These are phyloP conservation scores for Megaceryle torquata DNA, from an alignment of 2,113 vertebrate species.

Conservation along the genomic window DNA sequence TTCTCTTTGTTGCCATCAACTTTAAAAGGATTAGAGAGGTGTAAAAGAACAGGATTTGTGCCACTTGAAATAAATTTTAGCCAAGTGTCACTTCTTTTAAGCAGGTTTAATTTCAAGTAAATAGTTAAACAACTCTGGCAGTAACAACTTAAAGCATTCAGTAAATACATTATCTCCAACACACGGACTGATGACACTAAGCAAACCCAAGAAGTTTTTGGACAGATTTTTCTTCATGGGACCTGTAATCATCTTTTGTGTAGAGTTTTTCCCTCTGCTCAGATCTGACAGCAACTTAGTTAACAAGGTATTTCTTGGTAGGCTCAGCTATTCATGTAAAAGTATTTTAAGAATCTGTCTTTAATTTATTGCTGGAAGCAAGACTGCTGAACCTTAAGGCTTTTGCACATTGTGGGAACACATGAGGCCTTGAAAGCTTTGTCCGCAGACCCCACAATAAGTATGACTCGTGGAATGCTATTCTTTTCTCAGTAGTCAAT, in stretches of 20 bases:
- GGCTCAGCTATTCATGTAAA: not conserved
- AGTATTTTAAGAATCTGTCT: not conserved
- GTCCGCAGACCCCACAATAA: conserved; percentile 1
- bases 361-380: not conserved
- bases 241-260: not conserved
- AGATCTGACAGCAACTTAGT: not conserved
- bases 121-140: not conserved
- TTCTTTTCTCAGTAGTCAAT: not conserved
- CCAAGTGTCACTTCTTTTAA: not conserved
- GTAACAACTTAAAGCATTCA: not conserved
- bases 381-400: not conserved
- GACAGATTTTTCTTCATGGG: not conserved
- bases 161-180: not conserved
- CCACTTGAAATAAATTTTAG: not conserved
- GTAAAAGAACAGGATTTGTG: not conserved
- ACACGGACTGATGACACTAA: not conserved
- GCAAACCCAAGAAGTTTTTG: not conserved
- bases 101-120: not conserved
- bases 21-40: not conserved
- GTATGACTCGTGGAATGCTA: not conserved
- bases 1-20: not conserved
- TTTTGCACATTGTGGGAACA: not conserved
- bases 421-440: not conserved
- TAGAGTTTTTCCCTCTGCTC: not conserved
- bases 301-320: not conserved